phyloP scores from a whole-genome alignment of 2,888 invertebrate species.

The Tipula helvola region DNA sequence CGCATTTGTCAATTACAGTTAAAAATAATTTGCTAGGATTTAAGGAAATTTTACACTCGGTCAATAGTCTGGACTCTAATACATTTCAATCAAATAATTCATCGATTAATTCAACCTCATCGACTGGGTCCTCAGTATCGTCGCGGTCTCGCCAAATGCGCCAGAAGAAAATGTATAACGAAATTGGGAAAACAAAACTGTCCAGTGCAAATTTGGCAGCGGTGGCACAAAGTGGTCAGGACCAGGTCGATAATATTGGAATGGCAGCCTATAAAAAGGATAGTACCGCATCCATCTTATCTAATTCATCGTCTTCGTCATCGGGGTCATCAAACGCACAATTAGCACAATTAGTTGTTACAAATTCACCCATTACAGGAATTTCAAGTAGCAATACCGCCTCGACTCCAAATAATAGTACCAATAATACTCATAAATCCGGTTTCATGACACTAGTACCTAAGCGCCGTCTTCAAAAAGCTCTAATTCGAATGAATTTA shows the following conservation, averaged over 20 bases:
- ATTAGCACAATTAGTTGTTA: neutral
- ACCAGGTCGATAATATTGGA: neutral
- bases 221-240: neutral
- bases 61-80: conserved; percentile 10
- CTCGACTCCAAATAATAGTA: conserved; percentile 13
- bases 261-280: conserved; percentile 9
- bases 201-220: conserved; percentile 17
- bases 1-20: conserved; percentile 91
- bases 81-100: neutral
- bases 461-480: conserved; percentile 70
- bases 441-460: conserved; percentile 86
- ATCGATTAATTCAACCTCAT: conserved; percentile 42
- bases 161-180: conserved; percentile 37
- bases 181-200: conserved; percentile 51
- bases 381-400: conserved; percentile 8
- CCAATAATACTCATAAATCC: conserved; percentile 42
- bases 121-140: conserved; percentile 59
- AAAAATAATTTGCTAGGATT: conserved; percentile 91
- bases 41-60: conserved; percentile 47
- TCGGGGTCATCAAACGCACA: neutral
- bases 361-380: neutral
- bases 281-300: conserved; percentile 38
- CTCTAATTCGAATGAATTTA: conserved; percentile 80
- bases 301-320: conserved; percentile 38
- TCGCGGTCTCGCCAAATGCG: conserved; percentile 53